Conservation (phyloP, 2,888 invertebrate species). For the Phaonia tiefii region DNA sequence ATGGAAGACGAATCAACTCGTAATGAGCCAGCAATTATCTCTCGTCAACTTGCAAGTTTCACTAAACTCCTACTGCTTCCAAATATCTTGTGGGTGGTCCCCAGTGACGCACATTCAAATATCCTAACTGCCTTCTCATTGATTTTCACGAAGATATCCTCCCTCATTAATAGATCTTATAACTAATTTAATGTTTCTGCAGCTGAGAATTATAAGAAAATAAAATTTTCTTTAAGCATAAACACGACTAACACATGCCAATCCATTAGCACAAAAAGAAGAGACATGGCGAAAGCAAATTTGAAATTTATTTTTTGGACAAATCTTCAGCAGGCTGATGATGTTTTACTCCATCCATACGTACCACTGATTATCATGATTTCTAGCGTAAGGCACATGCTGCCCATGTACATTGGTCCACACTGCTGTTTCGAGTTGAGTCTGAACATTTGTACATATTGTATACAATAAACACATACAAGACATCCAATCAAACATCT, state of each 20-base stretch:
- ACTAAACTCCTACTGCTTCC: too few species aligned
- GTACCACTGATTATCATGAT: slow-evolving; percentile 63
- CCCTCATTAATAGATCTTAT: slow-evolving; percentile 30
- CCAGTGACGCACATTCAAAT: background rate
- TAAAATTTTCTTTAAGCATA: slow-evolving; percentile 18
- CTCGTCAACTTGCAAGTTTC: too few species aligned
- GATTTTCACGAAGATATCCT: background rate
- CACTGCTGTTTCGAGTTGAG: background rate
- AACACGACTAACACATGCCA: slow-evolving; percentile 60
- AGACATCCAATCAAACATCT: slow-evolving; percentile 25
- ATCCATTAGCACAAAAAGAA: slow-evolving; percentile 53
- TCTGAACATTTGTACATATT: background rate
- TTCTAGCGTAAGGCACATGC: slow-evolving; percentile 29
- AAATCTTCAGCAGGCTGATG: slow-evolving; percentile 57
- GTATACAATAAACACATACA: slow-evolving; percentile 1
- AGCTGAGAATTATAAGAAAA: background rate
- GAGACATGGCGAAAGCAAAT: slow-evolving; percentile 55
- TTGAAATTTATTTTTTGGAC: slow-evolving; percentile 63
- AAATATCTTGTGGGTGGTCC: slow-evolving; percentile 13
- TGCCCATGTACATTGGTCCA: background rate
- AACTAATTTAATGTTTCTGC: slow-evolving; percentile 18
- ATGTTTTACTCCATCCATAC: slow-evolving; percentile 53
- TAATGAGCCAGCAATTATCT: too few species aligned
- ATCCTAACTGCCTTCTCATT: background rate
- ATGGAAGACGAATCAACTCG: too few species aligned